Base-by-base conservation (phyloP, 1,140 invertebrate genomes). In the Leptoteleia sp. region DNA sequence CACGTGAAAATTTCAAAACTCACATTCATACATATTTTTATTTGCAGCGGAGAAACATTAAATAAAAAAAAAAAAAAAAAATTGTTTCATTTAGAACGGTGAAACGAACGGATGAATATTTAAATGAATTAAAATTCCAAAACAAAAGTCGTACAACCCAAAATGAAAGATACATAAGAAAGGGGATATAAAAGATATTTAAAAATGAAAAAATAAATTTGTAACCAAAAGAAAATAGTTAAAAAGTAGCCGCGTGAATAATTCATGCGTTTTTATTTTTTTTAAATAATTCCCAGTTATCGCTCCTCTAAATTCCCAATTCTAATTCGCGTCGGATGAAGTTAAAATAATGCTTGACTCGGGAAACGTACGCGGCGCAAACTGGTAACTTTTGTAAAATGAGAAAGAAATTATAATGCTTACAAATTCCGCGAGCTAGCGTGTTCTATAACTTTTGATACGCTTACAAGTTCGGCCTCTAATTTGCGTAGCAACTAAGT, bases 401-500 rank as follows among this genome's bases (percentile, higher is more conserved):
- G 50, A 29, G 42, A 73, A 73, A 64, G 42, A 73, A 64, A 73
- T 57, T 55, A 64, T 64, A 64, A 73, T 11, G 42, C 59, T 52
- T 62, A 62, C 38, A 55, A 73, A 73, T 73, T 57, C 42, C 42
- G 31, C 12, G 48, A 52, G 52, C 61, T 50, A 72, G 27, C 61
- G 25, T 65, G 61, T 75, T 75, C 61, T 43, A 61, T 65, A 75
- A 75, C 52, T 75, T 75, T 59, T 75, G 71, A 75, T 75, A 75
- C 43, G 61, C 61, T 65, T 75, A 75, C 61, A 59, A 75, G 71
- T 75, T 75, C 40, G 15, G 59, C 61, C 61, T 52, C 45, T 65
- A 76, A 76, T 76, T 76, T 67, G 71, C 54, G 61, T 67, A 65
- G 43, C 54, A 76, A 67, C 52, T 76, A 76, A 76, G 62, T 61